phyloP scores from a whole-genome alignment of 2,113 vertebrate species.

The Carettochelys insculpta region DNA sequence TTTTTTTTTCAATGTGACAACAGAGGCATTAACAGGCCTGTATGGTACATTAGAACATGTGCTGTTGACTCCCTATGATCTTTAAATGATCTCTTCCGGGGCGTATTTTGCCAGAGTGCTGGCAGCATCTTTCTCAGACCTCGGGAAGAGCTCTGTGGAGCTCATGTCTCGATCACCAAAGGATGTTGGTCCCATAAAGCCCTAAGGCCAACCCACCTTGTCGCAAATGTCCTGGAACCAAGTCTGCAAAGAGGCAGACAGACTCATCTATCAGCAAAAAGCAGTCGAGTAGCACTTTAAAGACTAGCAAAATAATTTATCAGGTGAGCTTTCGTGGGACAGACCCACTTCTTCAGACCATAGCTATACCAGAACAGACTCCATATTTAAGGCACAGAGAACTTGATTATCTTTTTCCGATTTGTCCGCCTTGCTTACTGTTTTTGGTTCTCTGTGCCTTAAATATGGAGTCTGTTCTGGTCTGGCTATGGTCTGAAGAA shows the following conservation, averaged over 20 bases:
- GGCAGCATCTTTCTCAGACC: neutral
- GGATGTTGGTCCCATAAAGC: neutral
- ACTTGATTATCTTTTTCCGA: too few species aligned
- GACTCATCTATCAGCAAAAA: neutral
- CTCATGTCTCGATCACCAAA: neutral
- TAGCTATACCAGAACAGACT: too few species aligned
- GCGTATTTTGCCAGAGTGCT: neutral
- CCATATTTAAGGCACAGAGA: too few species aligned
- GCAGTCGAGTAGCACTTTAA: too few species aligned
- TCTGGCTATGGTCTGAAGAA: too few species aligned
- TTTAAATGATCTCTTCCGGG: neutral
- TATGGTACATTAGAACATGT: neutral
- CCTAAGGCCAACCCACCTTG: neutral
- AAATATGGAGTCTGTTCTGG: too few species aligned
- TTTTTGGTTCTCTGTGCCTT: too few species aligned
- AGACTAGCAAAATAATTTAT: too few species aligned
- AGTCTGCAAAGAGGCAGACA: neutral
- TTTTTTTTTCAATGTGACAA: neutral
- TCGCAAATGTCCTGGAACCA: neutral
- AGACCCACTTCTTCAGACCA: too few species aligned
- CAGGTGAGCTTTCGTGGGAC: too few species aligned
- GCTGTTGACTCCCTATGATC: neutral
- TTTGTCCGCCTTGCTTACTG: too few species aligned
- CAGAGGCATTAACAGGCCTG: neutral
- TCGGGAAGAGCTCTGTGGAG: neutral